These are phyloP conservation scores for Candoia aspera DNA, from an alignment of 2,113 vertebrate species.

Conservation along the genomic window DNA sequence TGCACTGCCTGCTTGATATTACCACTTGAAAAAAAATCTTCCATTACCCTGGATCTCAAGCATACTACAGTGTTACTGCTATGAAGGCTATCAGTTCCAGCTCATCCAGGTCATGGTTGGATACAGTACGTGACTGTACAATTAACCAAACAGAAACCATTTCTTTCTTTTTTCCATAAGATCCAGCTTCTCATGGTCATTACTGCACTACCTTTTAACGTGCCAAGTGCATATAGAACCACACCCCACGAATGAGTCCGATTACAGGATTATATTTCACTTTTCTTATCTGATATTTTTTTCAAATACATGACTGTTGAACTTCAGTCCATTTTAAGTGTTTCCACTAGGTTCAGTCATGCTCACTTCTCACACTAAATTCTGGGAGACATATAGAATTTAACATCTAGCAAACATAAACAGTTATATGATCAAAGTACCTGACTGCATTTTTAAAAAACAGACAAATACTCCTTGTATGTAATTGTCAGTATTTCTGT, in stretches of 20 bases:
- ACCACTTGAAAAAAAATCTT: neutral
- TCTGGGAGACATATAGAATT: neutral
- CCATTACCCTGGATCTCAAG: neutral
- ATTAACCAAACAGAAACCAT: neutral
- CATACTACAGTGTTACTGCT: neutral
- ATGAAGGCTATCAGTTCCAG: neutral
- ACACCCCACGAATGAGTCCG: neutral
- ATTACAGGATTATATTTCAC: neutral
- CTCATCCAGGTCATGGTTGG: neutral
- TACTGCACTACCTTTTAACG: neutral
- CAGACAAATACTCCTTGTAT: neutral
- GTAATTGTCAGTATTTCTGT: too few relatives aligned
- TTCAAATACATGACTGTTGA: neutral
- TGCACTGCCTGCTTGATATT: neutral
- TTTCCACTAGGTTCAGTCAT: neutral
- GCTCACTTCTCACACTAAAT: neutral
- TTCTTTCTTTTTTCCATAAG: neutral
- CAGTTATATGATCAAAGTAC: neutral
- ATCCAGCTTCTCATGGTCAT: neutral
- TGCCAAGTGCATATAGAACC: neutral
- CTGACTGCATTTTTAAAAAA: neutral
- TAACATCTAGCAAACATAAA: neutral
- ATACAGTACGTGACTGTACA: neutral
- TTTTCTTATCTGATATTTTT: neutral
- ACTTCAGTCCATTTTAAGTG: neutral